phyloP scores from a whole-genome alignment of 2,797 vertebrate species.

The Malacoctenus gilli region DNA sequence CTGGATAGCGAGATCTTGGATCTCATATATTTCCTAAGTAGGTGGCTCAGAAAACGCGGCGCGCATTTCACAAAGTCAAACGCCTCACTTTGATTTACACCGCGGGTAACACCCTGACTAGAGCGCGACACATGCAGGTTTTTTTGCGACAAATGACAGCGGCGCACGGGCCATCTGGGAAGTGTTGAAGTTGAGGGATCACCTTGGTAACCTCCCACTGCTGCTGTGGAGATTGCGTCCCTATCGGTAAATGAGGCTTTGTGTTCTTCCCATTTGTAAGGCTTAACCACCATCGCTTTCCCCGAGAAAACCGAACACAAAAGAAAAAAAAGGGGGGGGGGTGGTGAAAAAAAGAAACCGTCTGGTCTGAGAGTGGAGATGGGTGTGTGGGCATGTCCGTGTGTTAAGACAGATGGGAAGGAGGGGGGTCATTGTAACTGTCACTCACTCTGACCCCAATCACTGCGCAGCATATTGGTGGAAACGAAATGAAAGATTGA shows the following conservation, averaged over 20 bases:
- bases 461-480: slow-evolving; percentile 59
- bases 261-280: slow-evolving; percentile 49
- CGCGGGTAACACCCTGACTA: slow-evolving; percentile 65
- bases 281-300: slow-evolving; percentile 37
- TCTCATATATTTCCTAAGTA: slow-evolving; percentile 65
- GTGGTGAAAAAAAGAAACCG: slow-evolving; percentile 5
- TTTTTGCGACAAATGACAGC: slow-evolving; percentile 70
- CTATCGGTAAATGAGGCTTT: slow-evolving; percentile 53
- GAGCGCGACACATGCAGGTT: slow-evolving; percentile 52
- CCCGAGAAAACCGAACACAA: slow-evolving; percentile 28
- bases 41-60: slow-evolving; percentile 59
- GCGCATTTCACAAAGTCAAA: slow-evolving; percentile 66
- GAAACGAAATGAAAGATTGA: slow-evolving; percentile 73
- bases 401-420: slow-evolving; percentile 15
- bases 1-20: slow-evolving; percentile 54
- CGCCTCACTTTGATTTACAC: slow-evolving; percentile 70
- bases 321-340: slow-evolving; percentile 34
- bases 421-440: slow-evolving; percentile 41
- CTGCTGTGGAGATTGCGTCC: slow-evolving; percentile 47
- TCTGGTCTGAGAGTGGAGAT: slow-evolving; percentile 13
- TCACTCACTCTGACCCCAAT: slow-evolving; percentile 77
- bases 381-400: slow-evolving; percentile 32
- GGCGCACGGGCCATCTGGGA: slow-evolving; percentile 61
- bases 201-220: slow-evolving; percentile 64
- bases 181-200: slow-evolving; percentile 71